A percentile compares a stretch with the other conserved stretches of the same genome.
Evolutionary conservation across 2,113 vertebrate genomes (phyloP).

Genomic region (Festucalex cinctus): DNA sequence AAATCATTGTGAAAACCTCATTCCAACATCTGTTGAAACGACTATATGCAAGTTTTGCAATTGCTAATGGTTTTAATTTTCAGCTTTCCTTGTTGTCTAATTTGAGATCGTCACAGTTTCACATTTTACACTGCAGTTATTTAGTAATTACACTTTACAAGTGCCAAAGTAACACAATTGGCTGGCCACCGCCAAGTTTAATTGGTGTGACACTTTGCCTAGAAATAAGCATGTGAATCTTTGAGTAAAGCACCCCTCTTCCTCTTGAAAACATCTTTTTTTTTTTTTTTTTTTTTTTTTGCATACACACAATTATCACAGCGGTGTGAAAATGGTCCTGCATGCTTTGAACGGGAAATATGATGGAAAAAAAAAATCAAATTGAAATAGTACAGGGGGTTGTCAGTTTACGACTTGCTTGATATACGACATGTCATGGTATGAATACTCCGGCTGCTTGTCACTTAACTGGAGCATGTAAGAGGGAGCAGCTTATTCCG

Average conservation of each 20-base stretch:
- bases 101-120: conserved; percentile 2
- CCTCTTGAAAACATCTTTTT: neutral
- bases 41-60: too few species aligned
- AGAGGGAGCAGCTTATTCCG: too few species aligned
- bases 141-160: too few species aligned
- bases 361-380: neutral
- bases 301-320: neutral
- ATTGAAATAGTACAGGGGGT: too few species aligned
- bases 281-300: too few species aligned
- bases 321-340: neutral
- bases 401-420: too few species aligned
- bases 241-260: neutral
- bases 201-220: neutral
- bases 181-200: neutral
- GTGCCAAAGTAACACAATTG: neutral
- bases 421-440: too few species aligned
- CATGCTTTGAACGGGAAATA: neutral
- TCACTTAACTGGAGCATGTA: too few species aligned
- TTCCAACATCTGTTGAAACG: too few species aligned
- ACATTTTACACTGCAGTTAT: conserved; percentile 16
- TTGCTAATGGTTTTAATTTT: neutral
- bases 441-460: too few species aligned
- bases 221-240: neutral
- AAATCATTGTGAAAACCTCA: too few species aligned
- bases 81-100: neutral